phyloP scores from a whole-genome alignment of 2,113 vertebrate species.

The Perca fluviatilis region DNA sequence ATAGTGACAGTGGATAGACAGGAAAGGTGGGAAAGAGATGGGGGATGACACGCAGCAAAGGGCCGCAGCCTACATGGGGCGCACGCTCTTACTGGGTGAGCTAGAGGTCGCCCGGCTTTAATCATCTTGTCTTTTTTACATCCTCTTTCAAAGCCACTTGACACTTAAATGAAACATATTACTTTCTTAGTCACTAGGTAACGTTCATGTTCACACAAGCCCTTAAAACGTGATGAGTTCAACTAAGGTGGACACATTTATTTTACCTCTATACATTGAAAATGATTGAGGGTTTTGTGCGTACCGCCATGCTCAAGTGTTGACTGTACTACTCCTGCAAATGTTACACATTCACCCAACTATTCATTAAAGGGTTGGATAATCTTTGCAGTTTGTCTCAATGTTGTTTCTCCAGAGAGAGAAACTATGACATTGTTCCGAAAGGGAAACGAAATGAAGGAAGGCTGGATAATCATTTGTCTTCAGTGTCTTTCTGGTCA shows the following conservation, averaged over 20 bases:
- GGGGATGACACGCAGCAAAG: no score
- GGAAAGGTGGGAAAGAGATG: no score
- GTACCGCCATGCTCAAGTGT: slow-evolving; percentile 30
- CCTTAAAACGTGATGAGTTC: slow-evolving; percentile 3
- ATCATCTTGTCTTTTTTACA: background rate
- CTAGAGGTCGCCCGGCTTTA: background rate
- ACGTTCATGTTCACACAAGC: slow-evolving; percentile 7
- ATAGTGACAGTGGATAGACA: no score
- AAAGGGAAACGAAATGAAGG: slow-evolving; percentile 21
- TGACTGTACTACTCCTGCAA: slow-evolving; percentile 9
- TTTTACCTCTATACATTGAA: slow-evolving; percentile 22
- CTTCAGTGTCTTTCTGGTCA: slow-evolving; percentile 15
- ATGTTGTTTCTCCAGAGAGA: slow-evolving; percentile 39
- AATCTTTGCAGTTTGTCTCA: slow-evolving; percentile 35
- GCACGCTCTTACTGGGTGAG: no score
- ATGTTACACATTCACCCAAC: slow-evolving; percentile 53
- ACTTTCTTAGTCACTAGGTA: background rate
- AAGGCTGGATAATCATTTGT: slow-evolving; percentile 37
- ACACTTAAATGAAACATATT: background rate
- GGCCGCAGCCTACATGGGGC: no score
- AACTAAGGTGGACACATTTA: slow-evolving; percentile 24
- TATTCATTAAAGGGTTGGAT: slow-evolving; percentile 27
- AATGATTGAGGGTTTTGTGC: slow-evolving; percentile 34
- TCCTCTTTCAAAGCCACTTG: slow-evolving; percentile 5
- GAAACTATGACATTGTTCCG: slow-evolving; percentile 62